Evolutionary conservation across 2,797 vertebrate genomes (phyloP).

Genomic region (Luscinia megarhynchos): DNA sequence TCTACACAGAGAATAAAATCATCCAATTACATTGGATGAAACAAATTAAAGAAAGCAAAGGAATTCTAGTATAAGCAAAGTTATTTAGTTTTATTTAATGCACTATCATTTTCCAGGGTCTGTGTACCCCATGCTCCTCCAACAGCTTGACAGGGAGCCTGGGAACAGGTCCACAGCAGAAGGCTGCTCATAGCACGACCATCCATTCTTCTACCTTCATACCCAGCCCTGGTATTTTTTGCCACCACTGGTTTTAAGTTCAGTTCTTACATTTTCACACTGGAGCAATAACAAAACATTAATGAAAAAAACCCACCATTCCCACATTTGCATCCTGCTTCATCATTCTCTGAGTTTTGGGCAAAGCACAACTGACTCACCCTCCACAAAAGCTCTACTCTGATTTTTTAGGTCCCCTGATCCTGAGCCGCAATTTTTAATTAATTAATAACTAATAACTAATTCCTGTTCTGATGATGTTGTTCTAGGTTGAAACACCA

Average conservation of each 20-base stretch:
- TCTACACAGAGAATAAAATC: not conserved
- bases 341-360: not conserved
- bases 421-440: not conserved
- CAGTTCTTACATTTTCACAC: not conserved
- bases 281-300: not conserved
- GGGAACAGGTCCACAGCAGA: not conserved
- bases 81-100: not conserved
- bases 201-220: not conserved
- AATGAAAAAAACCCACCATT: rapidly evolving
- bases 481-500: not conserved
- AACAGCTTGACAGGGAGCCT: not conserved
- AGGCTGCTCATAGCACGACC: not conserved
- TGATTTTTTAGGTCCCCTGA: not conserved
- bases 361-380: not conserved
- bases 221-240: not conserved
- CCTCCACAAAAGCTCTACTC: not conserved
- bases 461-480: not conserved
- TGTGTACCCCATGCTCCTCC: not conserved
- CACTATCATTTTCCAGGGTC: not conserved
- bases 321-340: not conserved
- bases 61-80: not conserved
- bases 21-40: not conserved
- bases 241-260: not conserved
- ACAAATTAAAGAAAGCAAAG: not conserved
- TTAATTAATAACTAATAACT: not conserved